phyloP scores from a whole-genome alignment of 2,797 vertebrate genomes.

The Gobionotothen gibberifrons region DNA sequence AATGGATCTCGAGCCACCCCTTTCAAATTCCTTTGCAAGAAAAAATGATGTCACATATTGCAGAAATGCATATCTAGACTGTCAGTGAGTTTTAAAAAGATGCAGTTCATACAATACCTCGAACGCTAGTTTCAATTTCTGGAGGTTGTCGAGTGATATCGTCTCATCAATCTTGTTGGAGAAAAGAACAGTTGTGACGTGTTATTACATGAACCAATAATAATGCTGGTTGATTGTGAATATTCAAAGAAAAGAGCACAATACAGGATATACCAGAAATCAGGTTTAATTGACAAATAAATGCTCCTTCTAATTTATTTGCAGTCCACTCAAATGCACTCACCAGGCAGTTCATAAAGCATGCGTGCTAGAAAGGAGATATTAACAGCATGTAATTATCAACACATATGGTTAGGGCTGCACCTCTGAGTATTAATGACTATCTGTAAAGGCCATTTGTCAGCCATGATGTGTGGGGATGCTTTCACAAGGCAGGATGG shows the following conservation, averaged over 20 bases:
- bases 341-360: slow-evolving; percentile 71
- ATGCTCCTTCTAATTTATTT: slow-evolving; percentile 3
- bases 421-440: slow-evolving; percentile 34
- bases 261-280: not conserved
- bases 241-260: not conserved
- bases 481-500: slow-evolving; percentile 32
- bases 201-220: not conserved
- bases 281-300: not conserved
- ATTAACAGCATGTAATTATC: slow-evolving; percentile 39
- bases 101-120: slow-evolving; percentile 71
- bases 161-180: slow-evolving; percentile 77
- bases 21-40: slow-evolving; percentile 77
- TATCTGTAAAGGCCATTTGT: slow-evolving; percentile 21
- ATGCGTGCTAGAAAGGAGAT: slow-evolving; percentile 52
- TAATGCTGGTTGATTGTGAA: not conserved
- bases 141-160: slow-evolving; percentile 79
- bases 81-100: not conserved
- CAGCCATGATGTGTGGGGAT: slow-evolving; percentile 16
- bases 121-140: slow-evolving; percentile 81
- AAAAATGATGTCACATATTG: slow-evolving; percentile 31
- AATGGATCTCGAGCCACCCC: slow-evolving; percentile 66
- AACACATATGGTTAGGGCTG: slow-evolving; percentile 35
- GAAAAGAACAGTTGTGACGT: slow-evolving; percentile 8
- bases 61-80: slow-evolving; percentile 7
- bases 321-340: slow-evolving; percentile 59